Evolutionary conservation across 2,797 vertebrate species (phyloP), one percentile per base, ranked within the genome.

Genomic region (Eurystomus glaucurus): DNA sequence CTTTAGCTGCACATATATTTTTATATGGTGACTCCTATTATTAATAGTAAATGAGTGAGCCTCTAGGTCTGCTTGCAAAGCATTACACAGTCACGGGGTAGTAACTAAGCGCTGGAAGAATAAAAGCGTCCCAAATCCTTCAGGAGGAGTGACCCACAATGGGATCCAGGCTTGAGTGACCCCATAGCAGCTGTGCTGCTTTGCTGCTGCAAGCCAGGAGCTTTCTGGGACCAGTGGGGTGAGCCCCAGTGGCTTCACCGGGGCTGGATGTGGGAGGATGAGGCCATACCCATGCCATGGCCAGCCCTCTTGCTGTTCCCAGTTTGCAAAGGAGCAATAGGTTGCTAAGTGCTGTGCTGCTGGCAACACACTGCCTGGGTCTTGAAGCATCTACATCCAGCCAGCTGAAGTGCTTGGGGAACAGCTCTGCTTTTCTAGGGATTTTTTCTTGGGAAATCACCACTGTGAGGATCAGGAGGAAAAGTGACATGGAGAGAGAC

Each of bases 51-150:
- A 80, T 55, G 35, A 10, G 1, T n/a, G 19, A 22, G 7, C 14
- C 28, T 62, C 11, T 50, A 68, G 35, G 43, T 46, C 52, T 71
- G n/a, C 69, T 84, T 43, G n/a, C 43, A 64, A 43, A 88, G 70
- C 28, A 22, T 64, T 48, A 48, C 61, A 45, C 31, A 79, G 37
- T 7, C 78, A n/a, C 50, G 31, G 5, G 35, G 58, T 6, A 18
- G 35, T 50, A n/a, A 71, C 62, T n/a, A 20, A 75, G 29, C 0
- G 0, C 58, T 2, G 0, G 35, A 68, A 83, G 25, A 64, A 20
- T 51, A 51, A 90, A 72, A 26, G 3, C 3, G 7, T 66, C n/a
- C 22, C 1, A 14, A 51, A n/a, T 45, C 26, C 15, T 8, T 5
- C 68, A 61, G 68, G 33, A 83, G 62, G 21, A 29, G n/a, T 62